Conservation (phyloP, 64 coral and sea anemone genomes). For the Stichodactyla mertensii region DNA sequence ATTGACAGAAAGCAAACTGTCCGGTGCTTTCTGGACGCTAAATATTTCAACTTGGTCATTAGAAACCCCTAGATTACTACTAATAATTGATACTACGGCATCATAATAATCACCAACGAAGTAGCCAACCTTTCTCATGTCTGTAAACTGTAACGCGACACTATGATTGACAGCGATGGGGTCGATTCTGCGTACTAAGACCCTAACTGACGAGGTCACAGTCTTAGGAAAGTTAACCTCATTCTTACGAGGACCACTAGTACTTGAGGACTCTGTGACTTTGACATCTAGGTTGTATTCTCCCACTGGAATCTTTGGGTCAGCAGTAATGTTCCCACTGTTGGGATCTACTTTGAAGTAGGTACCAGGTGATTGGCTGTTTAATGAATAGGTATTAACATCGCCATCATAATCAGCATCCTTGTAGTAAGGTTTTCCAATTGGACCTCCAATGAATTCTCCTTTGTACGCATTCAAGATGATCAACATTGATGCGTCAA, state of each 20-base stretch:
- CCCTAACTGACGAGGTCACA: slow-evolving; percentile 48
- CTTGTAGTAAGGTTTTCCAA: slow-evolving; percentile 69
- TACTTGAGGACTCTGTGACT: slow-evolving; percentile 27
- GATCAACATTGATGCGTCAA: slow-evolving; percentile 50
- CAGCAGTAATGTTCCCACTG: slow-evolving; percentile 55
- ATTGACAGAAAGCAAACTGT: slow-evolving; percentile 18
- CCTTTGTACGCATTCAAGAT: slow-evolving; percentile 76
- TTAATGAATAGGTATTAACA: slow-evolving; percentile 51
- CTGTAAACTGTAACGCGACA: slow-evolving; percentile 68
- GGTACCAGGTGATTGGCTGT: not conserved
- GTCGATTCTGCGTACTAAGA: slow-evolving; percentile 48
- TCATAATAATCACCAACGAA: slow-evolving; percentile 72
- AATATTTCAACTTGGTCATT: slow-evolving; percentile 45
- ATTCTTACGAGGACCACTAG: not conserved
- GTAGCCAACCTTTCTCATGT: slow-evolving; percentile 49
- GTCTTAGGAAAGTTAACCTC: slow-evolving; percentile 55
- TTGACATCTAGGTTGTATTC: slow-evolving; percentile 18
- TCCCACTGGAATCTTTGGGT: slow-evolving; percentile 39
- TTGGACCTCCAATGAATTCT: slow-evolving; percentile 55
- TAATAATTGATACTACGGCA: not conserved
- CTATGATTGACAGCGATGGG: slow-evolving; percentile 61
- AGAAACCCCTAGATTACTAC: slow-evolving; percentile 21
- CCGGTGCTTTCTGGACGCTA: slow-evolving; percentile 65
- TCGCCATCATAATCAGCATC: slow-evolving; percentile 71
- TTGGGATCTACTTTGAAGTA: slow-evolving; percentile 45